Percentiles rank a stretch among this genome's conserved stretches.
phyloP scores from a whole-genome alignment of 2,888 invertebrate genomes.

The Cataglyphis cursor region DNA sequence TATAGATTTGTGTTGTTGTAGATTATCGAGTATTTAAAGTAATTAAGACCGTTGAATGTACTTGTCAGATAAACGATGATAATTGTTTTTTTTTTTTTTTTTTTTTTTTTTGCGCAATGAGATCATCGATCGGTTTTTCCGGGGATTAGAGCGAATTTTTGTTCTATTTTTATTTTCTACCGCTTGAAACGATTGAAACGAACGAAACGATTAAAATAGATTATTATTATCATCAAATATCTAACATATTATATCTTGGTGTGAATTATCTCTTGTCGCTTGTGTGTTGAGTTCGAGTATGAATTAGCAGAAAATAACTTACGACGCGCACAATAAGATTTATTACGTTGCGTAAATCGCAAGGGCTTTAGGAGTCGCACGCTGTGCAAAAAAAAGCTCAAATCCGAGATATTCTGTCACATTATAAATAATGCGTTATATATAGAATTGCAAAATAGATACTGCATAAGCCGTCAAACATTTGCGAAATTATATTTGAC shows the following conservation, averaged over 20 bases:
- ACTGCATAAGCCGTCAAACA: neutral
- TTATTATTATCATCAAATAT: slow-evolving; percentile 17
- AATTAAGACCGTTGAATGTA: neutral
- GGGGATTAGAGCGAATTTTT: neutral
- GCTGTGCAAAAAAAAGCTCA: neutral
- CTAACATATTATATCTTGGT: neutral
- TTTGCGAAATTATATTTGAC: slow-evolving; percentile 21
- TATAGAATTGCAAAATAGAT: neutral
- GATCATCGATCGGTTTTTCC: neutral
- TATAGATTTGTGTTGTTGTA: neutral
- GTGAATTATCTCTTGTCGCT: slow-evolving; percentile 2
- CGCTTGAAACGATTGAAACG: neutral
- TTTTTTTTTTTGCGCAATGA: neutral
- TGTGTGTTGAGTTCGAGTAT: neutral
- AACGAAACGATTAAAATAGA: neutral
- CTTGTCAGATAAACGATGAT: neutral
- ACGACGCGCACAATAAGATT: slow-evolving; percentile 14
- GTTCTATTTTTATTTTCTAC: neutral
- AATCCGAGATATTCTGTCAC: neutral
- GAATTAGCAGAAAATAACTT: neutral
- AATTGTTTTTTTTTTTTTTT: neutral
- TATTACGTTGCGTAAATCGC: neutral
- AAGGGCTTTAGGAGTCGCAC: neutral
- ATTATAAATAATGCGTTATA: neutral
- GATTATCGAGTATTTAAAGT: neutral